phyloP scores from a whole-genome alignment of 2,888 invertebrate species.

The Acrocyrtus sp. region DNA sequence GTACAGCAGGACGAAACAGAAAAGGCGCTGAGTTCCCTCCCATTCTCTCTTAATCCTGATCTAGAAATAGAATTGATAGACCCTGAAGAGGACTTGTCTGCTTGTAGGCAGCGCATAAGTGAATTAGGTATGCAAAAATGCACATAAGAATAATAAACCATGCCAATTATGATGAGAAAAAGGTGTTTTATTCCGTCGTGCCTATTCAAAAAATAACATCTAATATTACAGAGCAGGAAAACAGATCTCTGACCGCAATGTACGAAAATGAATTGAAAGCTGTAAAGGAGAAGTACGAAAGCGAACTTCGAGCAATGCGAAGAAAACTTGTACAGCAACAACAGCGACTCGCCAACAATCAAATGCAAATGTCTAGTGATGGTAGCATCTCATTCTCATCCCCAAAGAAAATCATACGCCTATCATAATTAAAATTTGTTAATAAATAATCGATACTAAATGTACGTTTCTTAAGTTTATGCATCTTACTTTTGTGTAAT shows the following conservation, averaged over 20 bases:
- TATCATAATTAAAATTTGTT: too few relatives aligned
- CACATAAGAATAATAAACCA: too few relatives aligned
- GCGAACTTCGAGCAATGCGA: slow-evolving; percentile 16
- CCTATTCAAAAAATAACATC: too few relatives aligned
- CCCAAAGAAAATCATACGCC: too few relatives aligned
- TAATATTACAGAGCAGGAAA: slow-evolving; percentile 23
- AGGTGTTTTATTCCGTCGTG: too few relatives aligned
- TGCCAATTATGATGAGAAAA: too few relatives aligned
- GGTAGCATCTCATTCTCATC: too few relatives aligned
- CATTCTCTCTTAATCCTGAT: slow-evolving; percentile 43
- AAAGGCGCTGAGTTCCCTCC: slow-evolving; percentile 7
- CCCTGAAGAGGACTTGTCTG: slow-evolving; percentile 20
- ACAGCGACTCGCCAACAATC: neutral
- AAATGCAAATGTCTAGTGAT: too few relatives aligned
- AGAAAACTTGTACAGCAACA: slow-evolving; percentile 31
- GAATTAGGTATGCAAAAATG: slow-evolving; percentile 48
- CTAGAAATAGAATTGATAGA: slow-evolving; percentile 48
- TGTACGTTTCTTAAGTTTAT: too few relatives aligned
- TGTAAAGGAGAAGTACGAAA: slow-evolving; percentile 28
- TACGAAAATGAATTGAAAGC: slow-evolving; percentile 41
- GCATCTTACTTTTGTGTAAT: too few relatives aligned
- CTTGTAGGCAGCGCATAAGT: slow-evolving; percentile 18
- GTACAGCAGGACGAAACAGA: slow-evolving; percentile 8
- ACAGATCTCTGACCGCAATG: slow-evolving; percentile 16
- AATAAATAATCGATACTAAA: too few relatives aligned